These are phyloP conservation scores for Tylochromis polylepis DNA, from an alignment of 2,113 vertebrate species.

Conservation along the genomic window DNA sequence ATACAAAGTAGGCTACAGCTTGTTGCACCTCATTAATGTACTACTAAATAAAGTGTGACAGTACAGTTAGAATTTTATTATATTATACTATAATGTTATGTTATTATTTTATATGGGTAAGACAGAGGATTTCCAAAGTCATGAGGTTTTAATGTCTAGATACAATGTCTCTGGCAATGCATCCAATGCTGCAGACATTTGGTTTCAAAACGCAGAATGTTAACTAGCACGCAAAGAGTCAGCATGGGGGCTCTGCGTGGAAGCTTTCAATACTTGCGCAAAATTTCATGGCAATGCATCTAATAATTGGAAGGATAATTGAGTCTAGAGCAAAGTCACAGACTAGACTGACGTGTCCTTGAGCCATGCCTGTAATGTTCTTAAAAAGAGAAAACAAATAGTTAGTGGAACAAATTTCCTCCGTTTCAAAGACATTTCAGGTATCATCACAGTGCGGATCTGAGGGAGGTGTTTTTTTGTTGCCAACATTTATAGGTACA, in stretches of 20 bases:
- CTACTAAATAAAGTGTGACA: not conserved
- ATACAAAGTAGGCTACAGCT: not conserved
- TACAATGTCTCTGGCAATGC: accelerated
- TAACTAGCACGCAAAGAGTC: not conserved
- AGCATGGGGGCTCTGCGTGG: not conserved
- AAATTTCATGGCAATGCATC: not conserved
- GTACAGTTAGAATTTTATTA: not conserved
- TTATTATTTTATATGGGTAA: not conserved
- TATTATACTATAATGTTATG: not conserved
- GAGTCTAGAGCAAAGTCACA: not conserved
- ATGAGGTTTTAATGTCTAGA: not conserved
- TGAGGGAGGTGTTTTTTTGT: not conserved
- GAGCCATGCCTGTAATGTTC: not conserved
- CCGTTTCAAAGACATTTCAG: not conserved
- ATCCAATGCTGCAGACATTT: not conserved
- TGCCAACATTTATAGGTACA: not conserved
- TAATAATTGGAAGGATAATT: not conserved
- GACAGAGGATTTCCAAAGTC: not conserved
- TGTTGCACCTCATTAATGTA: not conserved
- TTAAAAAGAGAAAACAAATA: not conserved
- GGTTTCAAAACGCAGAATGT: not conserved
- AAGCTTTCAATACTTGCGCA: not conserved
- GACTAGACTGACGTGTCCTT: not conserved
- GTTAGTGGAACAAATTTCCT: not conserved
- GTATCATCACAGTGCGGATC: not conserved